These are phyloP conservation scores for Octopus sinensis DNA, from an alignment of 1,140 invertebrate species.

Conservation along the genomic window DNA sequence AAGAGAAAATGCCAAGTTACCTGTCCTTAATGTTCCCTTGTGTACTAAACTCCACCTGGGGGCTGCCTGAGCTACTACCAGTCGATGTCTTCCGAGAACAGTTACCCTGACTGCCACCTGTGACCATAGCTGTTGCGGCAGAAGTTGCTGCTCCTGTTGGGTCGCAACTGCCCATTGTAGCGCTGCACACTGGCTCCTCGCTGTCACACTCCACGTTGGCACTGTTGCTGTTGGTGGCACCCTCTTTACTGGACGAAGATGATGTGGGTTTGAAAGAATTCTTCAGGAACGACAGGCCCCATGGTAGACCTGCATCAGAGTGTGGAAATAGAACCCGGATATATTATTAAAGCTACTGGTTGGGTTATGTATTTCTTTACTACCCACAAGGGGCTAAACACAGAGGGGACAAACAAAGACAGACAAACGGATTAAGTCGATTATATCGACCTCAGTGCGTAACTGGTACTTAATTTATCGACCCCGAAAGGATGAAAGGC, in stretches of 20 bases:
- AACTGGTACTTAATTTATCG: no score
- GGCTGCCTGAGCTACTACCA: constrained; percentile 16
- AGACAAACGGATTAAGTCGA: no score
- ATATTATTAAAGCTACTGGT: no score
- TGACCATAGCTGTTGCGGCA: not conserved
- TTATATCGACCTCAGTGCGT: no score
- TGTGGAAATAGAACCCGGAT: no score
- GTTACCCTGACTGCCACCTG: not conserved
- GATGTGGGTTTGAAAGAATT: not conserved
- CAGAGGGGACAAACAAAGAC: no score
- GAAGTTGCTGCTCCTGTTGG: not conserved
- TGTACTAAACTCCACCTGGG: constrained; percentile 39
- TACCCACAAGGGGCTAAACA: no score
- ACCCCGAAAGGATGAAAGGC: no score
- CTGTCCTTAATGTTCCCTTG: constrained; percentile 31
- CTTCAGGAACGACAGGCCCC: not conserved
- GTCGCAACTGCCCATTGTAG: constrained; percentile 6
- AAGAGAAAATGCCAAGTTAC: constrained; percentile 22
- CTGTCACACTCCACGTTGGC: constrained; percentile 19
- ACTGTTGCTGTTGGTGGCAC: constrained; percentile 9
- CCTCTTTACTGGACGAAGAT: not conserved
- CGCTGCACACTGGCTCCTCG: not conserved
- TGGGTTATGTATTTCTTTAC: no score
- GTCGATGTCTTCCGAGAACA: not conserved
- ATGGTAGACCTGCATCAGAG: not conserved